Evolutionary conservation across 1,140 invertebrate genomes (phyloP).

Genomic region (Drosophila sechellia): DNA sequence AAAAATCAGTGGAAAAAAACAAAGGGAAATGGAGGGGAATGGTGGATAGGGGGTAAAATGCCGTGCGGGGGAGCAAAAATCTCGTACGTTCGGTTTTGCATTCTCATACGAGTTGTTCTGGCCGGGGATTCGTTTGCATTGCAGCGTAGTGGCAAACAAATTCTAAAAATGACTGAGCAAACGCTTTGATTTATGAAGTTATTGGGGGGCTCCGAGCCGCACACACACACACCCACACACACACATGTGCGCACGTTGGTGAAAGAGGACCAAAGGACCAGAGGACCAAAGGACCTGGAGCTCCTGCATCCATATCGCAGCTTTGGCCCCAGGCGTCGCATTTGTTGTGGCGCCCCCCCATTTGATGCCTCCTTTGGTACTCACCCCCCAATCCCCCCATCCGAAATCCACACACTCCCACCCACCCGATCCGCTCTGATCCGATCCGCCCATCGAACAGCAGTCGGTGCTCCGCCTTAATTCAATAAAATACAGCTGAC

Average conservation of each 20-base stretch:
- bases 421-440: not conserved
- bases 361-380: not conserved
- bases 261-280: constrained; percentile 1
- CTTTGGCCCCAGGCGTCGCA: constrained; percentile 57
- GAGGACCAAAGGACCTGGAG: not conserved
- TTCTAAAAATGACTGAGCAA: constrained; percentile 81
- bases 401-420: no score
- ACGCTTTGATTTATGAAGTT: constrained; percentile 81
- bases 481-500: constrained; percentile 82
- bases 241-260: no score
- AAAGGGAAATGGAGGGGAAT: not conserved
- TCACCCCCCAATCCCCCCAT: not conserved
- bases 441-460: constrained; percentile 27
- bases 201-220: constrained; percentile 23
- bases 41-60: not conserved
- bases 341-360: constrained; percentile 45
- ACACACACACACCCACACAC: no score
- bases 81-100: constrained; percentile 18
- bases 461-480: constrained; percentile 55
- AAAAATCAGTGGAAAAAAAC: constrained; percentile 4
- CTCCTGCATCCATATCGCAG: constrained; percentile 33
- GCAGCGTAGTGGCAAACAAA: constrained; percentile 68
- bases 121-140: constrained; percentile 54
- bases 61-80: constrained; percentile 4
- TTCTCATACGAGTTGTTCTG: constrained; percentile 26